phyloP scores from a whole-genome alignment of 2,797 vertebrate species.

The Acomys russatus region DNA sequence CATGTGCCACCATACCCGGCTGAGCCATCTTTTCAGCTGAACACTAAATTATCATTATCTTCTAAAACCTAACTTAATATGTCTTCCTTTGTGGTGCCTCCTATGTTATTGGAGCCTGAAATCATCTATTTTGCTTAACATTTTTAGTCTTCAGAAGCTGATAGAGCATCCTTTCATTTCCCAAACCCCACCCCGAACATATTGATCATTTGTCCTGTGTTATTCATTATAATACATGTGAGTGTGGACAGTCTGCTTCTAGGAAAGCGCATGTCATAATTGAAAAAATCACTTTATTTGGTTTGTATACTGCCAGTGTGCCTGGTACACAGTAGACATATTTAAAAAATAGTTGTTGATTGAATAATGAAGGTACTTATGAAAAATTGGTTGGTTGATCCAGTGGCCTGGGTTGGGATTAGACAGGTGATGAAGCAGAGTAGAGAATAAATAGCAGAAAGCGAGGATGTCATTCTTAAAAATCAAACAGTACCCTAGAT shows the following conservation, averaged over 20 bases:
- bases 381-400: background rate
- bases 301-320: background rate
- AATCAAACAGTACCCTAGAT: constrained; percentile 10
- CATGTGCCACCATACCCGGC: too few relatives aligned
- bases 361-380: background rate
- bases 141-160: constrained; percentile 17
- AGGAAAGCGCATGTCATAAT: constrained; percentile 11
- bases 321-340: background rate
- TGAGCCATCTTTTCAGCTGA: background rate
- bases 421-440: background rate
- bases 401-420: background rate
- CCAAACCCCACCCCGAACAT: background rate
- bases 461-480: constrained; percentile 44
- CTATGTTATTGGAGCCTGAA: background rate
- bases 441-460: constrained; percentile 35
- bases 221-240: background rate
- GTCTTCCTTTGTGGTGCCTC: background rate
- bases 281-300: constrained; percentile 45
- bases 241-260: background rate
- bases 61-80: background rate
- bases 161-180: background rate
- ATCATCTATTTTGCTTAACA: background rate
- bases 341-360: constrained; percentile 47
- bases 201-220: constrained; percentile 12
- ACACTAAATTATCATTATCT: background rate